phyloP scores from a whole-genome alignment of 2,888 invertebrate species.

The Leucania comma region DNA sequence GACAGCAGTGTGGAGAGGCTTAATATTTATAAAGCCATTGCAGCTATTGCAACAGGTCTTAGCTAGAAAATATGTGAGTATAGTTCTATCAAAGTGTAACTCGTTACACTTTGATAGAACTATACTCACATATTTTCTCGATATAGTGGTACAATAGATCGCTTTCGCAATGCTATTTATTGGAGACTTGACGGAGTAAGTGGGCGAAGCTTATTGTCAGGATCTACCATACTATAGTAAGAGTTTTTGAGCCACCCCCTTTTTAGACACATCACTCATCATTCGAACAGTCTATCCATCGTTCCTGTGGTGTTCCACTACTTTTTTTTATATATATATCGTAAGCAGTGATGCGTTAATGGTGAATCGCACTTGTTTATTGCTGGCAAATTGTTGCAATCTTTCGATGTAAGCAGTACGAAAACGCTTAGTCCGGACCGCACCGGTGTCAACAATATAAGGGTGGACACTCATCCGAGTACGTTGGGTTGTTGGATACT shows the following conservation, averaged over 20 bases:
- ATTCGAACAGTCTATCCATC: too few relatives aligned
- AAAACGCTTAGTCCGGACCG: too few relatives aligned
- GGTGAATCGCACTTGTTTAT: too few relatives aligned
- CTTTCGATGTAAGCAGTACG: too few relatives aligned
- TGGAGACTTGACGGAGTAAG: not conserved
- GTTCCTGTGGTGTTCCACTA: too few relatives aligned
- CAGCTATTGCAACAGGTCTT: slow-evolving; percentile 20
- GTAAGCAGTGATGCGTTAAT: too few relatives aligned
- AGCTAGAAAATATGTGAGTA: not conserved
- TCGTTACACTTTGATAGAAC: not conserved
- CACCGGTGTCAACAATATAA: too few relatives aligned
- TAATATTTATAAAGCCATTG: slow-evolving; percentile 37
- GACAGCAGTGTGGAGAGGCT: slow-evolving; percentile 19
- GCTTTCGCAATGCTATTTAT: not conserved
- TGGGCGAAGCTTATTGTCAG: not conserved
- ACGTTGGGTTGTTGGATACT: too few relatives aligned
- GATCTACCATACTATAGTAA: not conserved
- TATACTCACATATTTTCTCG: not conserved
- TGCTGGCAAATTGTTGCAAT: too few relatives aligned
- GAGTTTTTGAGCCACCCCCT: not conserved
- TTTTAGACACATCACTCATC: too few relatives aligned
- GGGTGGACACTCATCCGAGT: too few relatives aligned
- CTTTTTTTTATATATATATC: too few relatives aligned
- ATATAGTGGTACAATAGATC: not conserved
- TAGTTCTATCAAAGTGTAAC: not conserved